Evolutionary conservation across 2,888 invertebrate genomes (phyloP).

Genomic region (Trachelus iudaicus): DNA sequence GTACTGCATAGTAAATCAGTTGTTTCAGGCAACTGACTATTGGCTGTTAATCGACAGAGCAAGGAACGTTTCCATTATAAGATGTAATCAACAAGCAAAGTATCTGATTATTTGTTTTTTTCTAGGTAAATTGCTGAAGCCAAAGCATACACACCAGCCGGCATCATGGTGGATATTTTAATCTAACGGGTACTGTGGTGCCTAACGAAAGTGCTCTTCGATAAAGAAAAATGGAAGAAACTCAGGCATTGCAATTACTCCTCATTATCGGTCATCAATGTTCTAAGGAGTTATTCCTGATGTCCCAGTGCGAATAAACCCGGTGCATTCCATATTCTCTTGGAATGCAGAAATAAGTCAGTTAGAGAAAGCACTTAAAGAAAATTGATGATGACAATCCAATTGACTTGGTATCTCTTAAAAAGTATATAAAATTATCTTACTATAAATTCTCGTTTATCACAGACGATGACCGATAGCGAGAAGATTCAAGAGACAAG

Average conservation of each 20-base stretch:
- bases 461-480: not conserved
- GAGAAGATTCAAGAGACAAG: not conserved
- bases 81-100: not conserved
- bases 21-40: not conserved
- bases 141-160: conserved; percentile 59
- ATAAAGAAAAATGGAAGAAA: conserved; percentile 4
- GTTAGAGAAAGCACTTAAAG: conserved; percentile 11
- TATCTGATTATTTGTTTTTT: conserved; percentile 7
- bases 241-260: not conserved
- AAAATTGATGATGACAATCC: conserved; percentile 8
- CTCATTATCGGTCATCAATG: not conserved
- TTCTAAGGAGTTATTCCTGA: not conserved
- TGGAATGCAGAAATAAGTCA: conserved; percentile 11
- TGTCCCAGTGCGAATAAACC: not conserved
- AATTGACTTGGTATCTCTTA: conserved; percentile 4
- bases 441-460: conserved; percentile 37
- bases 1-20: not conserved
- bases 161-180: conserved; percentile 39
- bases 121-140: conserved; percentile 61
- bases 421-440: conserved; percentile 35
- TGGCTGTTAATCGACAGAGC: not conserved
- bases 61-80: not conserved
- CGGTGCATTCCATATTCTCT: not conserved
- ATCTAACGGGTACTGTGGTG: conserved; percentile 27
- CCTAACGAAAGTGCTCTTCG: conserved; percentile 31